Base-by-base conservation (phyloP, 2,797 vertebrate species). In the Monodelphis domestica region DNA sequence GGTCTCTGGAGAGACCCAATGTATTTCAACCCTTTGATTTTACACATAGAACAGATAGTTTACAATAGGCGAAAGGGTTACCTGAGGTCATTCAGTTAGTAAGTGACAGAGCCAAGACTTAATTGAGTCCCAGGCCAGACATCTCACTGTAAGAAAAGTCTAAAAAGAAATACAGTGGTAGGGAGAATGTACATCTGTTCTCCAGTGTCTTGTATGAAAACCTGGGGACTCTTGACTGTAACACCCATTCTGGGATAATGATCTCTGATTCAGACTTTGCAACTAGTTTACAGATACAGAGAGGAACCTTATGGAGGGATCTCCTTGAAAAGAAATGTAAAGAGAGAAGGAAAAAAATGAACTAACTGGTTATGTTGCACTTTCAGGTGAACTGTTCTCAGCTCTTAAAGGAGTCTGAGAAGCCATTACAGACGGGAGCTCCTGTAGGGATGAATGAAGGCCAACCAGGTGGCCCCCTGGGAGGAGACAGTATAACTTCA, bases 321-420 rank as follows among this genome's bases (percentile, higher is more conserved):
- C n/a, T 84, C 70, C 38, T 30, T 89, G n/a, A 87, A 78, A 53
- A 93, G 96, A 56, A 50, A 88, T 78, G 0, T 21, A 45, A 87
- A 92, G 38, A 91, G 51, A 84, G 12, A 38, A 84, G 96, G 57
- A 54, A 84, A 89, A 84, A 90, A 21, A 0, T 2, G 53, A 88
- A 56, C 94, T 70, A 78, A 45, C 38, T 87, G 12, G 24, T 84
- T 84, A 50, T 45, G 38, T 84, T 84, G 70, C 38, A 26, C 70
- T 84, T 50, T 90, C 94, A 99, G 98, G 98, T 99, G 97, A 98
- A 98, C 84, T 99, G 98, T 94, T 98, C 98, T 97, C 98, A 98
- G 97, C 96, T 98, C 84, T 94, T 98, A 88, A 99, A 98, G 96
- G 98, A 99, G 88, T 98, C 98, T 93, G 98, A 98, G 97, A 99